Evolutionary conservation across 2,888 invertebrate species (phyloP).

Genomic region (Tupiocoris notatus): DNA sequence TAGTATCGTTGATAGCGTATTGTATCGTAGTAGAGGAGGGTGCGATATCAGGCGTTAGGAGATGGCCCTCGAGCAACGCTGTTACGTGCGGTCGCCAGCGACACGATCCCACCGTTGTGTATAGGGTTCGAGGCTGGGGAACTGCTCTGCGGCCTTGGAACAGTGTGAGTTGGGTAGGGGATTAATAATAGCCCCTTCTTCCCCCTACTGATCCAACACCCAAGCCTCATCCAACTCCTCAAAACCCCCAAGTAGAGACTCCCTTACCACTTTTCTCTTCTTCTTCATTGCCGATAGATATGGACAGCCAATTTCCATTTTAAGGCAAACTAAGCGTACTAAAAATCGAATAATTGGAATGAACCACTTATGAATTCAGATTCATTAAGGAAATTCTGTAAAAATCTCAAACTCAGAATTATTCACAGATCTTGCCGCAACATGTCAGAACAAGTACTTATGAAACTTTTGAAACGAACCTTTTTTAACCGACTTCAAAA

Average conservation of each 20-base stretch:
- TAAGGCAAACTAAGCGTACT: too few species aligned
- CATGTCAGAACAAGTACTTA: too few species aligned
- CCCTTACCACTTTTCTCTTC: neutral
- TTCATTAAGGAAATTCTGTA: too few species aligned
- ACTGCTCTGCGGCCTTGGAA: neutral
- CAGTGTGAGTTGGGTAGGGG: neutral
- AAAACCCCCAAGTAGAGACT: too few species aligned
- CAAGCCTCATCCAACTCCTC: neutral
- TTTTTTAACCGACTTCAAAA: too few species aligned
- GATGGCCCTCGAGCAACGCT: neutral
- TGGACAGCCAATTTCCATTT: too few species aligned
- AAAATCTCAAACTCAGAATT: too few species aligned
- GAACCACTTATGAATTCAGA: too few species aligned
- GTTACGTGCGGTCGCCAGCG: neutral
- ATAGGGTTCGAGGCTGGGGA: neutral
- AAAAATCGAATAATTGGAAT: too few species aligned
- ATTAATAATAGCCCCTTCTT: neutral
- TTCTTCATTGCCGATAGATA: too few species aligned
- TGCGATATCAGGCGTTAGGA: neutral
- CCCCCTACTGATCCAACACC: neutral
- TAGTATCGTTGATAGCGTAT: neutral
- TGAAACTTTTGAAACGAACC: too few species aligned
- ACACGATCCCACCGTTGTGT: neutral
- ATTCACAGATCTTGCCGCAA: too few species aligned
- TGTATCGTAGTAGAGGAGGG: neutral